phyloP scores from a whole-genome alignment of 2,113 vertebrate genomes.

The Limanda limanda region DNA sequence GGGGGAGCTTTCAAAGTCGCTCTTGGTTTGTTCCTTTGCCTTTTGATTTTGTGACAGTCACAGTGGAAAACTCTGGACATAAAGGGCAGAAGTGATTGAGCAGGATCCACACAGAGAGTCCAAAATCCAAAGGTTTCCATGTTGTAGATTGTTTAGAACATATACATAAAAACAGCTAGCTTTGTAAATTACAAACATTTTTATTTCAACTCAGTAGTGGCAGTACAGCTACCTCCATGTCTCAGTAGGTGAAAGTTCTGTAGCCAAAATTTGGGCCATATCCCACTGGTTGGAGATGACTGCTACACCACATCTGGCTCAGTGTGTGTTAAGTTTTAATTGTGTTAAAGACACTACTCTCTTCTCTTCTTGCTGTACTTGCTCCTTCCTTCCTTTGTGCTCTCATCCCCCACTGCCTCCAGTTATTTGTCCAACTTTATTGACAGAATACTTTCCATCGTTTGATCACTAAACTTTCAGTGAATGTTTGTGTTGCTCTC shows the following conservation, averaged over 20 bases:
- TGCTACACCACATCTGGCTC: not conserved
- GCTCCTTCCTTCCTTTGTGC: not conserved
- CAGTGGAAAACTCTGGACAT: not conserved
- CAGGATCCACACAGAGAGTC: not conserved
- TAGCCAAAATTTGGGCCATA: not conserved
- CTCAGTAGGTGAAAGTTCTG: not conserved
- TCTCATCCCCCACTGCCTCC: not conserved
- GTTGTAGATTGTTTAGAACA: too few relatives aligned
- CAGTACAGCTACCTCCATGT: not conserved
- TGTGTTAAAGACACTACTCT: not conserved
- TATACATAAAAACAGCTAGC: too few relatives aligned
- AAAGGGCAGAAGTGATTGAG: too few relatives aligned
- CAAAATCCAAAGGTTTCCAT: not conserved
- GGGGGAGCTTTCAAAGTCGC: not conserved
- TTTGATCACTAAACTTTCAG: conserved; percentile 30
- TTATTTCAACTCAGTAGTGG: not conserved
- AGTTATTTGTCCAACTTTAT: conserved; percentile 20
- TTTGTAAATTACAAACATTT: too few relatives aligned
- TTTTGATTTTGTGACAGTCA: not conserved
- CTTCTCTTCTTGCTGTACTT: not conserved
- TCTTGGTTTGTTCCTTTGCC: not conserved
- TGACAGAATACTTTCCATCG: not conserved
- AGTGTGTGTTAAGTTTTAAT: conserved; percentile 20
- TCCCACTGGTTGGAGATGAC: not conserved
- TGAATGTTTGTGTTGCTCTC: conserved; percentile 29